Base-by-base conservation (phyloP, 2,797 vertebrate genomes). In the Periparus ater region DNA sequence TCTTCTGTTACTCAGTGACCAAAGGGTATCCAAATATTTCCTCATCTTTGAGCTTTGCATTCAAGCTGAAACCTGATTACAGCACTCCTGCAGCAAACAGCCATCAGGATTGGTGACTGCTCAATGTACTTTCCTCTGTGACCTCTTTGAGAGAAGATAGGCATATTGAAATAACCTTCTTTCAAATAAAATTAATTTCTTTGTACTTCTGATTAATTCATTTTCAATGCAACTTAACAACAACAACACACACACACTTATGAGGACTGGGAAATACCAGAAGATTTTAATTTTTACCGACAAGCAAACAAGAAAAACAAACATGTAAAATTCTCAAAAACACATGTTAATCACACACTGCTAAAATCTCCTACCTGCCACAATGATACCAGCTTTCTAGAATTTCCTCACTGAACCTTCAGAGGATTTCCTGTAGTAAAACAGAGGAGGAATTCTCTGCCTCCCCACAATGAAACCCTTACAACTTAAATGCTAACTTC, bases 91-190 rank as follows among this genome's bases (percentile, higher is more conserved):
- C 30, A 25, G 21, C 34, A 47, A 13, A 50, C 21, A 38, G 32
- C 17, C 27, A 20, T 3, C 0, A 0, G 22, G 17, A 71, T 13
- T 19, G 3, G 44, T 19, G 23, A n/a, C 78, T 89, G 63, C 17
- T 51, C 58, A 63, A 16, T 32, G 18, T 38, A 13, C 45, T 65
- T 45, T 55, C 5, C 13, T 26, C 17, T 53, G 27, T 36, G 18
- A 74, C 6, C 3, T 9, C 25, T 72, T 27, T 19, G 21, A 71
- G 13, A 81, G 15, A 23, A 71, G 50, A 38, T 11, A 45, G 2
- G 2, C 7, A 9, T 14, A 26, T 3, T 36, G 9, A 50, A 83
- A 77, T 20, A 51, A 7, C 29, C 10, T 65, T 27, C 12, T 60
- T 17, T 12, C 10, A 81, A 72, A 34, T 7, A n/a, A 16, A 67